Conservation (phyloP, 2,113 vertebrate species). For the Guaruba guarouba region DNA sequence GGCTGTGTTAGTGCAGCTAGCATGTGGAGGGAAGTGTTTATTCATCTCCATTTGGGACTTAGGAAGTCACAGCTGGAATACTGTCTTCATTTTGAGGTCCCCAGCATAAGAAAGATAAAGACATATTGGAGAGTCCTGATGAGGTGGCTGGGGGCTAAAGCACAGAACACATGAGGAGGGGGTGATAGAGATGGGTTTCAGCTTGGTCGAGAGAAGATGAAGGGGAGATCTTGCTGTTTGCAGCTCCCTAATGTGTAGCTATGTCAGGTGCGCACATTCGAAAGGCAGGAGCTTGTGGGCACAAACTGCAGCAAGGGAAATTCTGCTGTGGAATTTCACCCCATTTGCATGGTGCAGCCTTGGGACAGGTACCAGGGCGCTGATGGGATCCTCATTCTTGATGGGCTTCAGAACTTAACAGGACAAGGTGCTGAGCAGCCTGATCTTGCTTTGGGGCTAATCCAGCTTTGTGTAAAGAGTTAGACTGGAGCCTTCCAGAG, state of each 20-base stretch:
- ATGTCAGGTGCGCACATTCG: accelerated
- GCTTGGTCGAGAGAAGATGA: background rate
- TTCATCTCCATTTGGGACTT: background rate
- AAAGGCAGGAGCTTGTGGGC: background rate
- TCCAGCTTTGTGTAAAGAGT: background rate
- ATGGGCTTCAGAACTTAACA: background rate
- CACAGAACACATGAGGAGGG: background rate
- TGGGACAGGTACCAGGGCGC: background rate
- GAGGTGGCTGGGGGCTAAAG: background rate
- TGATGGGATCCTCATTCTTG: background rate
- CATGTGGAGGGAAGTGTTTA: background rate
- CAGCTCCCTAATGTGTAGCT: background rate
- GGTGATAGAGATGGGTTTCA: background rate
- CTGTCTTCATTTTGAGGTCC: background rate
- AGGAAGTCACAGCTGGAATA: background rate
- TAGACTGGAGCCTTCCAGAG: background rate
- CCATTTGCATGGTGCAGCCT: background rate
- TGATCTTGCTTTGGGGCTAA: background rate
- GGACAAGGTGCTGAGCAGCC: background rate
- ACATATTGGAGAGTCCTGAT: background rate
- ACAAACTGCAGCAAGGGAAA: background rate
- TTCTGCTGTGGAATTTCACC: background rate
- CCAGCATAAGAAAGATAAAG: background rate
- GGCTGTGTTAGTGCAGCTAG: background rate
- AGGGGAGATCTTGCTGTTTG: background rate